Base-by-base conservation (phyloP, 1,140 invertebrate genomes). In the Eurosta solidaginis region DNA sequence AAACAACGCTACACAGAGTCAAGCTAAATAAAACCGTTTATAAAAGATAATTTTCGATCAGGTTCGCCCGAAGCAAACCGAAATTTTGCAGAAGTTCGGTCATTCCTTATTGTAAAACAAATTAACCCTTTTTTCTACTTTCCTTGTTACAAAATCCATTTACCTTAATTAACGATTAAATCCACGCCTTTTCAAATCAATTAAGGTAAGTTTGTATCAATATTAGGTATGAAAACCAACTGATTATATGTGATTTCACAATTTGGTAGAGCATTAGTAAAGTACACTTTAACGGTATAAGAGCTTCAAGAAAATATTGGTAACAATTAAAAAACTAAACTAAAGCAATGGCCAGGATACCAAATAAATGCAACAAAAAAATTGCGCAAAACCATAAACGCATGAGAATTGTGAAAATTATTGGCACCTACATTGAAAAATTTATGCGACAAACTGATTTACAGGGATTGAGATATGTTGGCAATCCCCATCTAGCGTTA, bases 391-490 rank as follows among this genome's bases (percentile, higher is more conserved):
- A 6, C 0, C 5, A 14, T 40, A 68, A 68, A 68, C 22, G 33
- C n/a, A 40, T 40, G 5, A 10, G 17, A 9, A 2, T 68, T 40
- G 7, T 68, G 10, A 2, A 68, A 68, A 40, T 68, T 1, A 40
- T 68, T 29, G 29, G n/a, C 5, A 29, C 47, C 12, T 33, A 75
- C 10, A 9, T 75, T 12, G 33, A 29, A 25, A 1, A 92, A 33
- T 93, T 92, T 80, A 90, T 91, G 40, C 80, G 88, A 4, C 91
- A 90, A 10, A 91, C 90, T 44, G 91, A 91, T 1, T 87, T 94
- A 33, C 93, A 94, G 80, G 93, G 93, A 1, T 88, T 94, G 9
- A 90, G 91, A 81, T 94, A 94, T 80, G 90, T 94, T 27, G 93
- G 93, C 1, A 92, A 93, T 82, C 88, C 89, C 27, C 89, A 88